Conservation (phyloP, 1,140 invertebrate species). For the Bacillus rossius region DNA sequence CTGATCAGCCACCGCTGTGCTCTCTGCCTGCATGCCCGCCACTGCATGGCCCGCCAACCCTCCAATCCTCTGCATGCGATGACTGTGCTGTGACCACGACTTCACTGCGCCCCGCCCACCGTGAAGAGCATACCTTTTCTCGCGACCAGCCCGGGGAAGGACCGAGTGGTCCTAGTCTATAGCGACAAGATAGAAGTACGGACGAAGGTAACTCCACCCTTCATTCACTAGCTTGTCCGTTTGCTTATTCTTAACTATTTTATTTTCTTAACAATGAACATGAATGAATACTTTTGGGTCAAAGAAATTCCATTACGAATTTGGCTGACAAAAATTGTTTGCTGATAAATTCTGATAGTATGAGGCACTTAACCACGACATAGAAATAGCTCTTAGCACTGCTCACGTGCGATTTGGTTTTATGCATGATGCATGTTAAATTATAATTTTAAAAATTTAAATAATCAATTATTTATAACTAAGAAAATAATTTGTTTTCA, state of each 20-base stretch:
- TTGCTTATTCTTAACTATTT: neutral
- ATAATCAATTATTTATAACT: too few relatives aligned
- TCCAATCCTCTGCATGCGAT: neutral
- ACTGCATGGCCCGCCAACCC: conserved; percentile 13
- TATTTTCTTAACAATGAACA: neutral
- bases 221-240: neutral
- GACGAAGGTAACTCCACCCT: conserved; percentile 42
- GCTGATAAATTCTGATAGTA: too few relatives aligned
- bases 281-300: neutral
- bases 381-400: too few relatives aligned
- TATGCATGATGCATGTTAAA: too few relatives aligned
- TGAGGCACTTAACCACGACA: too few relatives aligned
- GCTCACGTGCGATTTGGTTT: too few relatives aligned
- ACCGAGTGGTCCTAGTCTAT: conserved; percentile 52
- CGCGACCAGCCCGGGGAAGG: conserved; percentile 35
- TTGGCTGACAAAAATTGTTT: too few relatives aligned
- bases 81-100: too few relatives aligned
- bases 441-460: too few relatives aligned
- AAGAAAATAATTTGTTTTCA: too few relatives aligned
- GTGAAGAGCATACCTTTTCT: conserved; percentile 26
- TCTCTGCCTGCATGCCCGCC: conserved; percentile 20
- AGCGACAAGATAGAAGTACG: conserved; percentile 52
- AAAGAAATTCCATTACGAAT: too few relatives aligned
- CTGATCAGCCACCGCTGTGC: conserved; percentile 6
- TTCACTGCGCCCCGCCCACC: neutral